phyloP scores from a whole-genome alignment of 2,797 vertebrate species.

The Sandelia bainsii region DNA sequence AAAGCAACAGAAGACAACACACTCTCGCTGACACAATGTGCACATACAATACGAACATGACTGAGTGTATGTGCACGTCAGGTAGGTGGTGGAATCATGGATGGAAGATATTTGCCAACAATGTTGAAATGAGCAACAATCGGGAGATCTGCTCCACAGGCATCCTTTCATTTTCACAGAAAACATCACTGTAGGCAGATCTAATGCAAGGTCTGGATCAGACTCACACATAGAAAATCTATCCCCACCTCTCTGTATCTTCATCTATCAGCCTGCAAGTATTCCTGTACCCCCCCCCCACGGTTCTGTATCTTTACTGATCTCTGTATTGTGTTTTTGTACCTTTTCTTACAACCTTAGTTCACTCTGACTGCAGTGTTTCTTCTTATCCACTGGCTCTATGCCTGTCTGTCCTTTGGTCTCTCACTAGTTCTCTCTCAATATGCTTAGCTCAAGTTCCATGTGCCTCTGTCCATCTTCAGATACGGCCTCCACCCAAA shows the following conservation, averaged over 20 bases:
- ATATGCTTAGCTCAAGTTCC: constrained; percentile 31
- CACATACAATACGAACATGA: constrained; percentile 7
- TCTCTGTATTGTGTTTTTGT: constrained; percentile 39
- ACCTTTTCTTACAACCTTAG: constrained; percentile 26
- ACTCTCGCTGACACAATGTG: not conserved
- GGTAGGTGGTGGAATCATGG: not conserved
- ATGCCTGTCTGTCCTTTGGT: constrained; percentile 21
- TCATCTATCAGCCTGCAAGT: constrained; percentile 16
- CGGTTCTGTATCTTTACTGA: constrained; percentile 45
- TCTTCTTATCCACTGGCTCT: constrained; percentile 40
- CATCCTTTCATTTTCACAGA: constrained; percentile 15
- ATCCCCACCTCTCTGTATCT: constrained; percentile 39
- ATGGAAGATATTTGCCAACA: constrained; percentile 4
- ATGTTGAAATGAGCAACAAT: constrained; percentile 28
- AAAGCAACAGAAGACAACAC: constrained; percentile 30
- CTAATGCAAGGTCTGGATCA: constrained; percentile 33
- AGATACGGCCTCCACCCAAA: constrained; percentile 53
- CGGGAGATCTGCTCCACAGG: constrained; percentile 44
- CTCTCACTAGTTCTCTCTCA: constrained; percentile 27
- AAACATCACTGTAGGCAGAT: constrained; percentile 42
- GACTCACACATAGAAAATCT: constrained; percentile 34
- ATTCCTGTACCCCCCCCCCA: constrained; percentile 9
- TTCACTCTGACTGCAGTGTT: constrained; percentile 24
- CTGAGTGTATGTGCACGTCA: not conserved
- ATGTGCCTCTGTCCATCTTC: constrained; percentile 35